Conservation (phyloP, 37 sponge, comb jelly and placozoan genomes). For the Tethya wilhelma region DNA sequence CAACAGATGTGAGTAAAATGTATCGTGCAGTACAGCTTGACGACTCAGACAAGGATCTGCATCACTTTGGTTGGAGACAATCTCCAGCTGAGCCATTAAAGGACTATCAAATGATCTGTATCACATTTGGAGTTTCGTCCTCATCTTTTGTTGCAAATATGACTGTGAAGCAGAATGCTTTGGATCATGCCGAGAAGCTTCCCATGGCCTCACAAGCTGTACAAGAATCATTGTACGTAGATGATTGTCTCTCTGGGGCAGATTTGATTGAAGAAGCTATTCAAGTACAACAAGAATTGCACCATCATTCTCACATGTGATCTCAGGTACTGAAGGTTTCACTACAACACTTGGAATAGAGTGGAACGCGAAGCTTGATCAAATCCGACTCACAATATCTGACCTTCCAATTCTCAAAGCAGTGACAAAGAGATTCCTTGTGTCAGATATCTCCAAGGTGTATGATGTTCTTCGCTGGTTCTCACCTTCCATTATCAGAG, state of each 20-base stretch:
- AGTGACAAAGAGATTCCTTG: slow-evolving; percentile 31
- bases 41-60: too few relatives aligned
- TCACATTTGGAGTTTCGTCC: slow-evolving; percentile 30
- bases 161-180: neutral
- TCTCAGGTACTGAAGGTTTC: neutral
- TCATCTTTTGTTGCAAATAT: slow-evolving; percentile 6
- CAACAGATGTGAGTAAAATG: too few relatives aligned
- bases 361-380: slow-evolving; percentile 15
- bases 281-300: neutral
- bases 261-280: neutral
- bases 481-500: slow-evolving; percentile 12
- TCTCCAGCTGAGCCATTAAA: too few relatives aligned
- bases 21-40: too few relatives aligned
- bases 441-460: slow-evolving; percentile 1
- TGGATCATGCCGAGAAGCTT: too few relatives aligned
- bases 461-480: slow-evolving; percentile 29
- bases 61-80: too few relatives aligned
- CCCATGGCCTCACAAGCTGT: too few relatives aligned
- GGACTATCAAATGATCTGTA: too few relatives aligned
- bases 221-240: slow-evolving; percentile 1
- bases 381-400: slow-evolving; percentile 17
- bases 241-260: slow-evolving; percentile 7
- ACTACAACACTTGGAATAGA: slow-evolving; percentile 33
- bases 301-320: neutral
- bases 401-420: neutral